Conservation (phyloP, 2,113 vertebrate genomes). For the Choloepus hoffmanni region DNA sequence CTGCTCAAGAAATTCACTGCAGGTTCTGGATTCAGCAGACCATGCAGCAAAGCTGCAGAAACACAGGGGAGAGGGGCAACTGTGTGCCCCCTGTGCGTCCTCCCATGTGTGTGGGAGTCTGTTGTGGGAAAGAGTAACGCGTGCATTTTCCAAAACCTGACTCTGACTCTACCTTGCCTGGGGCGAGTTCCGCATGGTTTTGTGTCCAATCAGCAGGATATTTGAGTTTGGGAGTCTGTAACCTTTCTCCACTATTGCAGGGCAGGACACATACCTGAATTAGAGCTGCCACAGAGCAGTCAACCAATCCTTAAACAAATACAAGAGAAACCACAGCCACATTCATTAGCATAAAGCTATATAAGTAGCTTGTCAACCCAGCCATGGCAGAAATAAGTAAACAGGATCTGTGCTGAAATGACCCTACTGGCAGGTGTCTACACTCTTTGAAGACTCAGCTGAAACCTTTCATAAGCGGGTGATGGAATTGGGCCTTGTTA, state of each 20-base stretch:
- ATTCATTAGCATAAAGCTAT: neutral
- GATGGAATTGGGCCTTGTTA: accelerated
- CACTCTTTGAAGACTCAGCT: accelerated
- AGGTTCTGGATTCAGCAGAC: neutral
- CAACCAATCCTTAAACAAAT: neutral
- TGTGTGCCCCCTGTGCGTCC: accelerated
- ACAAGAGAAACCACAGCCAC: neutral
- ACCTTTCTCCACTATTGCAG: neutral
- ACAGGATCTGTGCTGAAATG: neutral
- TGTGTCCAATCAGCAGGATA: neutral
- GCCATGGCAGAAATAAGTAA: neutral
- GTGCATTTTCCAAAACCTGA: neutral
- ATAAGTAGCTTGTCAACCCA: neutral
- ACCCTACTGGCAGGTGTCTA: too few species aligned
- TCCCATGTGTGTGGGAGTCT: accelerated
- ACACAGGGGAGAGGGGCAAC: accelerated
- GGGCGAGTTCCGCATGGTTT: accelerated
- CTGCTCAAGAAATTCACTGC: too few species aligned
- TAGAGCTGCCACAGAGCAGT: neutral
- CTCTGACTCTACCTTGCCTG: neutral
- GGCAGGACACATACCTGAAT: neutral
- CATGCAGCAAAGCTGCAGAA: accelerated
- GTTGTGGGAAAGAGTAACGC: accelerated
- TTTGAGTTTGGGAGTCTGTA: neutral
- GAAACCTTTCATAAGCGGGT: accelerated